Conservation (phyloP, 2,888 invertebrate genomes). For the Parnassius smintheus region DNA sequence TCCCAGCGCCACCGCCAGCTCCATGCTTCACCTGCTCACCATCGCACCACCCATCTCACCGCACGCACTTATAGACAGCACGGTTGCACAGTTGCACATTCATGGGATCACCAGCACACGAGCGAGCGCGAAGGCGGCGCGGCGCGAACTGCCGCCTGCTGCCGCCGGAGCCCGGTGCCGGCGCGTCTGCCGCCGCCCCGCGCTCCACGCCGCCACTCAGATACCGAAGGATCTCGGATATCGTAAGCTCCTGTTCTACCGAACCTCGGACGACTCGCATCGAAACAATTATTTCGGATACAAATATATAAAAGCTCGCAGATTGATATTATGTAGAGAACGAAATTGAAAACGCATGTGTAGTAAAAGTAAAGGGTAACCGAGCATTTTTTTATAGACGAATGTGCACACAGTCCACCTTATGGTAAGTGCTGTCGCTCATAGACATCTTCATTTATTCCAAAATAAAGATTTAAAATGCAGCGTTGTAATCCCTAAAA, state of each 20-base stretch:
- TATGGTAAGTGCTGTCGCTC: too few species aligned
- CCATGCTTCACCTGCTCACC: conserved; percentile 41
- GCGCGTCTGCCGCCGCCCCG: conserved; percentile 62
- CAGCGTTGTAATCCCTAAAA: too few species aligned
- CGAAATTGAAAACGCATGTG: not conserved
- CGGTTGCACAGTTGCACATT: conserved; percentile 75
- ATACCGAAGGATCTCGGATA: conserved; percentile 16
- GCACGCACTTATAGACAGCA: conserved; percentile 37
- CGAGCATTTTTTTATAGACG: too few species aligned
- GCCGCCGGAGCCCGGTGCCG: conserved; percentile 12
- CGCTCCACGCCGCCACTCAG: conserved; percentile 5
- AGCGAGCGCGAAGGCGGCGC: conserved; percentile 51
- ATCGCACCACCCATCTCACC: conserved; percentile 56
- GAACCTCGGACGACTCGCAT: conserved; percentile 10
- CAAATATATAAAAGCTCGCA: not conserved
- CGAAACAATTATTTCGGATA: conserved; percentile 9
- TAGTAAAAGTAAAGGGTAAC: not conserved
- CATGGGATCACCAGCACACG: conserved; percentile 50
- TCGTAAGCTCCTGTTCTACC: conserved; percentile 10
- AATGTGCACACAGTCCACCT: too few species aligned
- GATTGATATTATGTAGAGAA: not conserved
- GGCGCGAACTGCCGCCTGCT: conserved; percentile 56
- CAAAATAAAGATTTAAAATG: too few species aligned
- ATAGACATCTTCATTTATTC: too few species aligned
- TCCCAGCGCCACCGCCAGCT: conserved; percentile 36